Percentiles rank a stretch among this genome's conserved stretches.
phyloP scores from a whole-genome alignment of 2,888 invertebrate genomes.

The Stenchaetothrips biformis region DNA sequence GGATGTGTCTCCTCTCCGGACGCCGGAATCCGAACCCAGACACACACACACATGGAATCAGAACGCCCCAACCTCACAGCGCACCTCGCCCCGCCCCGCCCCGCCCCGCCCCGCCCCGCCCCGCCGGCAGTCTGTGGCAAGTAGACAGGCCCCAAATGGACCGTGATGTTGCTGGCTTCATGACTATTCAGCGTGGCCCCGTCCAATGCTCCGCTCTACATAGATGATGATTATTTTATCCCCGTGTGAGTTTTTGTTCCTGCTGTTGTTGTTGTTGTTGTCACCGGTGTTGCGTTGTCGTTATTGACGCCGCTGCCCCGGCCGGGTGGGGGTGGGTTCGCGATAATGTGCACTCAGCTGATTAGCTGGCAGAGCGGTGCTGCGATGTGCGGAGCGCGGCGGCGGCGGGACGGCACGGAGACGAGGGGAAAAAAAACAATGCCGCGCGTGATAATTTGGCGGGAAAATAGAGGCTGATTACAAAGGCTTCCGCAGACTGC shows the following conservation, averaged over 20 bases:
- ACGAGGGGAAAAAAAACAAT: not conserved
- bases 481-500: too few relatives aligned
- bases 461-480: not conserved
- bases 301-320: not conserved
- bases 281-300: not conserved
- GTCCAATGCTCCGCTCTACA: not conserved
- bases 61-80: too few relatives aligned
- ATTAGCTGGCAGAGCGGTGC: not conserved
- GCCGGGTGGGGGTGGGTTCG: not conserved
- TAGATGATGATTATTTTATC: not conserved
- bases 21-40: too few relatives aligned
- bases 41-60: too few relatives aligned
- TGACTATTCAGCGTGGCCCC: too few relatives aligned
- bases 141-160: not conserved
- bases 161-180: not conserved
- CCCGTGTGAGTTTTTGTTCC: not conserved
- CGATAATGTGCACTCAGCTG: constrained; percentile 20
- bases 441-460: not conserved
- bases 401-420: not conserved
- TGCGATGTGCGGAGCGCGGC: not conserved
- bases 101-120: too few relatives aligned
- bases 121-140: not conserved
- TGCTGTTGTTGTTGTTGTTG: not conserved
- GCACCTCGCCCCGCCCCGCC: too few relatives aligned
- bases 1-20: too few relatives aligned